Evolutionary conservation across 1,140 invertebrate genomes (phyloP), one percentile per base, ranked within the genome.

Genomic region (Aphaenogaster rudis): DNA sequence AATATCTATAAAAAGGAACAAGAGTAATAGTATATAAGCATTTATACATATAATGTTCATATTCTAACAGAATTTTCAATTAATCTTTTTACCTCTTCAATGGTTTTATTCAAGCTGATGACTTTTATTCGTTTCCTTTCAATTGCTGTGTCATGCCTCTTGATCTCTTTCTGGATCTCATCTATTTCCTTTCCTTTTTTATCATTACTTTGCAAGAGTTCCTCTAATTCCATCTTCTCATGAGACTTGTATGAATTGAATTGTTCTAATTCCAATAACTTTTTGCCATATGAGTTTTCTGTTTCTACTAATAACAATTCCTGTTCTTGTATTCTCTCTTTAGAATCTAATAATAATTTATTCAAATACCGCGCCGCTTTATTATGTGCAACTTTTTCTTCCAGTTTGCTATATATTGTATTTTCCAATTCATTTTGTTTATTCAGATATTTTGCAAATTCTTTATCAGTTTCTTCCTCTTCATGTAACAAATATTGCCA

Each of bases 351-450:
- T 17, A 96, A 88, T n/a, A 95, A 81, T 91, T 96, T 96, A 48
- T 96, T 95, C 13, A 96, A 91, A 90, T 95, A 91, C 64, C 86
- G 86, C 2, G 93, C 82, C 0, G 96, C 96, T 92, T 97, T 97
- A 88, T 98, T 96, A 48, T 97, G 96, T 6, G 96, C 95, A n/a
- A 97, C 89, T 90, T 97, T 97, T 17, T 97, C 97, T 90, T 97
- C 97, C 0, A 97, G 94, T 72, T 96, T 96, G 59, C 94, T 92
- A 13, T 97, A 91, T 61, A 97, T 96, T n/a, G 96, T 91, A 79
- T 97, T 96, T 92, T 98, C 97, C 57, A 97, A 89, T 54, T 94
- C 92, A 13, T 95, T 89, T 91, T 97, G 97, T 57, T 95, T 93
- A 71, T 94, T 95, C 0, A 93, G 72, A n/a, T 96, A 92, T 84